Base-by-base conservation (phyloP, 2,888 invertebrate species). In the Drosophila mettleri region DNA sequence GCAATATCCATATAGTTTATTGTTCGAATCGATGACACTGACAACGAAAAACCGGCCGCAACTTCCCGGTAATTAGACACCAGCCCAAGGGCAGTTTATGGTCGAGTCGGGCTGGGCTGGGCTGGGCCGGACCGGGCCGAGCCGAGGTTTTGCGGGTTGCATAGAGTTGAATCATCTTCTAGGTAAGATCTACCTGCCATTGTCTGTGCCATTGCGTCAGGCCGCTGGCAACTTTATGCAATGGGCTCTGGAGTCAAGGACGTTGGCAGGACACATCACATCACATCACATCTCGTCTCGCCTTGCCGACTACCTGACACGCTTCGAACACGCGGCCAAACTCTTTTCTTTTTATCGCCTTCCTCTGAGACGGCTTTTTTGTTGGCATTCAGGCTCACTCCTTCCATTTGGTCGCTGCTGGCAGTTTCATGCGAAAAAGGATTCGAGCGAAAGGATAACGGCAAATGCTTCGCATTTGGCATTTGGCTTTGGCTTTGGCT, bases 121-220 rank as follows among this genome's bases (percentile, higher is more conserved):
- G 24, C 3, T 1, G 24, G 5, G 46, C 34, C 22, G 36, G 9
- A 10, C 24, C 27, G 45, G 27, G 22, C 22, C 34, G 34, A 16
- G 33, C 62, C 77, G 80, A 85, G 80, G 79, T 81, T 80, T 87
- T 88, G 88, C 65, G 80, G 80, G 88, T 88, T 80, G 82, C 86
- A 88, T 80, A 74, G 66, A 85, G 86, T 80, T 80, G 86, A 78
- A 88, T 80, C 88, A 87, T 86, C 54, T 66, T 63, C 58, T 59
- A 51, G 55, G 49, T 79, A 69, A 48, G 27, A 16, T 6, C 60
- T 87, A 81, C 86, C 88, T 85, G 83, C 16, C 49, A 69, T 63
- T 74, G 74, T 74, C 14, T 20, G 29, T 46, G 43, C 45, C 70
- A 61, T 79, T 74, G 74, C 78, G 79, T 79, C 80, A 78, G 74